These are phyloP conservation scores for Heliconius erato DNA, from an alignment of 2,888 invertebrate species.

Conservation along the genomic window DNA sequence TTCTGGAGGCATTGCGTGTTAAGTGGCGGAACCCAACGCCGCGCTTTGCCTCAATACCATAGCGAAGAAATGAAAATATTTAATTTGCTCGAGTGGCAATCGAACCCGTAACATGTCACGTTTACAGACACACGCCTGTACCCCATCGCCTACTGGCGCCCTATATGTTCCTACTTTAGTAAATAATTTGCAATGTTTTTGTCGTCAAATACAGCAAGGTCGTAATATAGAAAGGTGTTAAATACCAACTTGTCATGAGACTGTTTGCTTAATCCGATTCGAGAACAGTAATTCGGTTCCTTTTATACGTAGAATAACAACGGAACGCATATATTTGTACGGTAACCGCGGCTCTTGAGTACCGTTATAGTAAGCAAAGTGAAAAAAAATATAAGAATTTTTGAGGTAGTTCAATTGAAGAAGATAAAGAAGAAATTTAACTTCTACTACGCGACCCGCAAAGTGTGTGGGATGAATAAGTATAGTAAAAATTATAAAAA, in stretches of 20 bases:
- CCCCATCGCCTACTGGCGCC: too few relatives aligned
- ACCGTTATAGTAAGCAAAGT: not conserved
- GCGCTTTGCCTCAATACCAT: too few relatives aligned
- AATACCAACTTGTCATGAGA: not conserved
- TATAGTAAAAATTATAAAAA: too few relatives aligned
- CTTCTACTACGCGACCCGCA: not conserved
- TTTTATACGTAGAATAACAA: not conserved
- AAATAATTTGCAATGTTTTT: not conserved
- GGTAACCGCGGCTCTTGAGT: not conserved
- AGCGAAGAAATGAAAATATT: too few relatives aligned
- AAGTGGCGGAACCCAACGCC: too few relatives aligned
- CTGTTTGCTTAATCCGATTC: not conserved
- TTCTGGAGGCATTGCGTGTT: too few relatives aligned
- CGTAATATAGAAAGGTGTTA: constrained; percentile 1
- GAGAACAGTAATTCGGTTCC: not conserved
- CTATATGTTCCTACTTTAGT: not conserved
- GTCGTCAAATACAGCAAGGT: not conserved
- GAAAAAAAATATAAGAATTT: not conserved
- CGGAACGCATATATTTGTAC: not conserved
- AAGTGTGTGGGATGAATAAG: too few relatives aligned
- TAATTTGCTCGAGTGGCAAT: too few relatives aligned
- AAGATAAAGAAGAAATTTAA: not conserved
- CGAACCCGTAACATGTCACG: too few relatives aligned
- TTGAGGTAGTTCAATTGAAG: not conserved
- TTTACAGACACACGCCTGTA: too few relatives aligned